Conservation (phyloP, 2,888 invertebrate genomes). For the Willowsia nigromaculata region DNA sequence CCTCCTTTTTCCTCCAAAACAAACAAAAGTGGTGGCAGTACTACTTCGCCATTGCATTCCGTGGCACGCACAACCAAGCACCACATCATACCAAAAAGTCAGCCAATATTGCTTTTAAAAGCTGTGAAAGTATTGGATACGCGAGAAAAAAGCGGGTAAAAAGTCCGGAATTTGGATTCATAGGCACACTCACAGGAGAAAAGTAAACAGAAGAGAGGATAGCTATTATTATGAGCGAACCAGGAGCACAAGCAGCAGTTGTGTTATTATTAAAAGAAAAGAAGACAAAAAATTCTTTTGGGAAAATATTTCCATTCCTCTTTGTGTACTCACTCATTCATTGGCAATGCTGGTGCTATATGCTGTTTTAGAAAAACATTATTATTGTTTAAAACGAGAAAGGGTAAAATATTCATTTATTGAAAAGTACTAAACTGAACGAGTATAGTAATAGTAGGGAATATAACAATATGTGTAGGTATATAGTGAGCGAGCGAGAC, state of each 20-base stretch:
- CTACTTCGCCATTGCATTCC: conserved; percentile 16
- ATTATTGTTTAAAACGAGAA: conserved; percentile 65
- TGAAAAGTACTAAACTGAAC: conserved; percentile 53
- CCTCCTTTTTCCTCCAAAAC: conserved; percentile 18
- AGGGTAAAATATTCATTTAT: conserved; percentile 72
- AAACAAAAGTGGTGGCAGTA: conserved; percentile 26
- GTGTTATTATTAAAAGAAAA: conserved; percentile 41
- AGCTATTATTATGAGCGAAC: too few species aligned
- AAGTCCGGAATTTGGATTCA: conserved; percentile 70
- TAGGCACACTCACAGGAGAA: conserved; percentile 45
- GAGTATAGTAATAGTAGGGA: not conserved
- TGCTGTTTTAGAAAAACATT: not conserved
- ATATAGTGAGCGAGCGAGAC: conserved; percentile 42
- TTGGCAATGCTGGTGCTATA: not conserved
- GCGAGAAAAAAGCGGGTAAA: not conserved
- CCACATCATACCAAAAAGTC: not conserved
- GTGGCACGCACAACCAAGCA: conserved; percentile 48
- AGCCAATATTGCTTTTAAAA: conserved; percentile 61
- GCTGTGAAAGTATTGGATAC: conserved; percentile 23
- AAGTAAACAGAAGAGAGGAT: conserved; percentile 56
- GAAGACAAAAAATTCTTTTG: conserved; percentile 47
- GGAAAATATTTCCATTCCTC: conserved; percentile 32
- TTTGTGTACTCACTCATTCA: conserved; percentile 22
- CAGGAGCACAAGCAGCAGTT: not conserved
- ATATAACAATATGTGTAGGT: not conserved